Evolutionary conservation across 2,113 vertebrate species (phyloP), one percentile per base, ranked within the genome.

Genomic region (Colossoma macropomum): DNA sequence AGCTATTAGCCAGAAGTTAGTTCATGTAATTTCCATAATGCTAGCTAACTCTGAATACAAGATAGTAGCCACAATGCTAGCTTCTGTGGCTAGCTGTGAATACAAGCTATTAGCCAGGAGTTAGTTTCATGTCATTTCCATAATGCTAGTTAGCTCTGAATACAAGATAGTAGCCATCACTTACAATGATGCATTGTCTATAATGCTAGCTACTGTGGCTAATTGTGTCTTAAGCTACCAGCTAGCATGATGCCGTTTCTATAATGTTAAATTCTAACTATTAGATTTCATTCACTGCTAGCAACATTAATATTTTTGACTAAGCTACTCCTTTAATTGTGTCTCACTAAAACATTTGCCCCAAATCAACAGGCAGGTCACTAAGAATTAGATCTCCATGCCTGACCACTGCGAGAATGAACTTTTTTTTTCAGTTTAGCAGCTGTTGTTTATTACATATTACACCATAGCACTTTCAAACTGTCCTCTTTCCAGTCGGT

Each of bases 401-500:
- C 4, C 41, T 45, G 6, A 45, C 4, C 3, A 62, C 59, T 12
- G 59, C 19, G 25, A 62, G 2, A 11, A 10, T 25, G 25, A 62
- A 27, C 25, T 11, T 59, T 59, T 5, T 50, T 54, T 54, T 19
- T 54, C 19, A 62, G 25, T 13, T 62, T 11, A 62, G 59, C n/a
- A n/a, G 32, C 32, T 69, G 8, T 17, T 28, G 1, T 66, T 54
- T 32, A 1, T 91, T 94, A 97, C 85, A 97, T 32, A 1, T 91
- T 94, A 97, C 85, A 97, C 96, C 85, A 97, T 81, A 0, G 96
- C 96, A 28, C 97, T 96, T 89, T 98, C 97, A 83, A 97, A 97
- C 93, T 97, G 97, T 79, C 96, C 97, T 84, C 95, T 90, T 92
- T 98, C 97, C 75, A 97, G 91, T 2, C 94, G 95, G 83, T 97